Percentiles rank a stretch among this genome's conserved stretches.
These are phyloP conservation scores for Gadus macrocephalus DNA, from an alignment of 2,113 vertebrate genomes.

Conservation along the genomic window DNA sequence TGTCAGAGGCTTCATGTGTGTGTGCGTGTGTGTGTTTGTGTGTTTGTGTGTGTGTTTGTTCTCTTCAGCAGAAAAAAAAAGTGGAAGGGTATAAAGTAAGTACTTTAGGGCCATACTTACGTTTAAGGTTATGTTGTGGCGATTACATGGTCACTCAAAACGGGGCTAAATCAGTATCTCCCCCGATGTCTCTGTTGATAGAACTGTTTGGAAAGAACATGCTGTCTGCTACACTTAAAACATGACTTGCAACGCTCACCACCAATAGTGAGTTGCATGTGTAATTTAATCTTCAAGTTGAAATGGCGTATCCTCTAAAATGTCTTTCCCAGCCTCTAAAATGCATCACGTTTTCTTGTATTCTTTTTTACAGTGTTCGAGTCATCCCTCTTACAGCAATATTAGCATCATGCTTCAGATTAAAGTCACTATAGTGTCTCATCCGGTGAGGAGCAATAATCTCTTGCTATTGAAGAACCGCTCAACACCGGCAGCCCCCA, in stretches of 20 bases:
- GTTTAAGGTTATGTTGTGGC: not conserved
- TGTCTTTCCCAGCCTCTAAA: not conserved
- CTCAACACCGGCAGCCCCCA: slow-evolving; percentile 14
- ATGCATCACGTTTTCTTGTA: slow-evolving; percentile 8
- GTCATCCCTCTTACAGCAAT: slow-evolving; percentile 17
- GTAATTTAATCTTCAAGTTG: no score
- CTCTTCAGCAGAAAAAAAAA: no score
- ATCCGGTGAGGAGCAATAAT: slow-evolving; percentile 44
- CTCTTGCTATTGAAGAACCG: not conserved
- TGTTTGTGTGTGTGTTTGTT: no score
- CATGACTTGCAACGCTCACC: no score
- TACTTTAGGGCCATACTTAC: not conserved
- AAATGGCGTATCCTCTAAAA: not conserved
- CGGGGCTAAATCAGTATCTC: not conserved
- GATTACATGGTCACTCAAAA: not conserved
- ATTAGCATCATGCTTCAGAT: slow-evolving; percentile 33
- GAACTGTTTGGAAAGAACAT: not conserved
- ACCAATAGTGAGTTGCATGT: no score
- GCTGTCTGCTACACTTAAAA: not conserved
- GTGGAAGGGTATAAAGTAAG: not conserved
- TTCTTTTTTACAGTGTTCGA: slow-evolving; percentile 4
- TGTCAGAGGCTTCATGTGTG: slow-evolving; percentile 5
- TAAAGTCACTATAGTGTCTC: slow-evolving; percentile 35
- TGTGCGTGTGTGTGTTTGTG: slow-evolving; percentile 5
- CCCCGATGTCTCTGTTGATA: not conserved